phyloP scores from a whole-genome alignment of 2,888 invertebrate genomes.

The Idaea aversata region DNA sequence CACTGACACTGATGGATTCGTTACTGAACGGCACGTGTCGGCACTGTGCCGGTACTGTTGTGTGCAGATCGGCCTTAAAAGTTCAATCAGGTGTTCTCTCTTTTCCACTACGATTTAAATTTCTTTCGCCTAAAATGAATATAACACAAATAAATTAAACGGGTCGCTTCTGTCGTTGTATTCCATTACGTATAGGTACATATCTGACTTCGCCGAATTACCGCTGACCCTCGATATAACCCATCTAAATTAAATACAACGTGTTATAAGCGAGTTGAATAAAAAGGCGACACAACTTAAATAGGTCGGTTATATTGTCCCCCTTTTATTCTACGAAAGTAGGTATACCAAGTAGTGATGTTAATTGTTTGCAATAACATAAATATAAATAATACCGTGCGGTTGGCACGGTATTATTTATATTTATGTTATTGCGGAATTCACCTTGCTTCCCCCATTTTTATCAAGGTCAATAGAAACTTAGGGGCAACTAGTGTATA shows the following conservation, averaged over 20 bases:
- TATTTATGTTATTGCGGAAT: slow-evolving; percentile 40
- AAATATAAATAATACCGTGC: slow-evolving; percentile 32
- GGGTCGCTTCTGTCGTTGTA: slow-evolving; percentile 36
- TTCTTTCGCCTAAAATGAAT: slow-evolving; percentile 51
- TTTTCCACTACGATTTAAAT: background rate
- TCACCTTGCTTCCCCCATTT: slow-evolving; percentile 52
- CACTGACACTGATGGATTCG: no score
- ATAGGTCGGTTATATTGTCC: slow-evolving; percentile 45
- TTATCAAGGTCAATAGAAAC: slow-evolving; percentile 55
- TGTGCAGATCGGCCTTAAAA: background rate
- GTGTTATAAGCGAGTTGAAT: slow-evolving; percentile 22
- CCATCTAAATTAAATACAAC: slow-evolving; percentile 43
- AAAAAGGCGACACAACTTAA: slow-evolving; percentile 35
- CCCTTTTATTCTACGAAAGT: slow-evolving; percentile 43
- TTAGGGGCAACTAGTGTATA: slow-evolving; percentile 35
- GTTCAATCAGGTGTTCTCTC: background rate
- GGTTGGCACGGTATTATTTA: slow-evolving; percentile 35
- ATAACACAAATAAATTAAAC: slow-evolving; percentile 64
- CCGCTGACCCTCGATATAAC: slow-evolving; percentile 45
- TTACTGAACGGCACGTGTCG: background rate
- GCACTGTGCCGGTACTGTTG: background rate
- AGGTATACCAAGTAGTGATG: slow-evolving; percentile 40
- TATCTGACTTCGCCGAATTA: slow-evolving; percentile 56
- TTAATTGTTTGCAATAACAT: slow-evolving; percentile 48
- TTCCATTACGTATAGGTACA: slow-evolving; percentile 46